Evolutionary conservation across 2,888 invertebrate genomes (phyloP).

Genomic region (Adela reaumurella): DNA sequence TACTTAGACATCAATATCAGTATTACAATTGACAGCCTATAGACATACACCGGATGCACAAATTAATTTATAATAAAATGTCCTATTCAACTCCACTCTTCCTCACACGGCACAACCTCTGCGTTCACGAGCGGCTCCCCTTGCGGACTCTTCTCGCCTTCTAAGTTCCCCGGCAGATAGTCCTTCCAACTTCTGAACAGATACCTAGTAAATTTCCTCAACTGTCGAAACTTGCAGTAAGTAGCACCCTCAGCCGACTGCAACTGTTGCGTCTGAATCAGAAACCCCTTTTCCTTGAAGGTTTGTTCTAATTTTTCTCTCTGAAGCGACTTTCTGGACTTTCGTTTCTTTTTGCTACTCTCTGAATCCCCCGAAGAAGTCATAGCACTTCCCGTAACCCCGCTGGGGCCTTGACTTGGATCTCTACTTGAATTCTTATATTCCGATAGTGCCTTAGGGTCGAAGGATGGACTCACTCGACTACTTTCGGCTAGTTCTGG

Average conservation of each 20-base stretch:
- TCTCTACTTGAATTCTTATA: not conserved
- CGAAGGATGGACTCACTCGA: not conserved
- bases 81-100: slow-evolving; percentile 12
- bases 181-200: slow-evolving; percentile 92
- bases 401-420: slow-evolving; percentile 10
- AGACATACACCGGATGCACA: too few species aligned
- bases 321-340: slow-evolving; percentile 78
- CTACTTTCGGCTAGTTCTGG: slow-evolving; percentile 37
- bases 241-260: slow-evolving; percentile 92
- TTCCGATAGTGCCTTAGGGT: not conserved
- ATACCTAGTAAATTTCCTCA: slow-evolving; percentile 87
- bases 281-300: slow-evolving; percentile 88
- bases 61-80: too few species aligned
- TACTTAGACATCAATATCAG: too few species aligned
- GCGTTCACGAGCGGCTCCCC: slow-evolving; percentile 9
- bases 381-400: slow-evolving; percentile 20
- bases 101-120: slow-evolving; percentile 8
- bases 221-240: slow-evolving; percentile 88
- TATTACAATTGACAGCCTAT: too few species aligned
- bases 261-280: slow-evolving; percentile 89
- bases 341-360: slow-evolving; percentile 61
- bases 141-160: slow-evolving; percentile 19
- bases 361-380: slow-evolving; percentile 27
- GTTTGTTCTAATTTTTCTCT: slow-evolving; percentile 87
- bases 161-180: slow-evolving; percentile 76